Evolutionary conservation across 2,113 vertebrate species (phyloP).

Genomic region (Pogonocichla stellata): DNA sequence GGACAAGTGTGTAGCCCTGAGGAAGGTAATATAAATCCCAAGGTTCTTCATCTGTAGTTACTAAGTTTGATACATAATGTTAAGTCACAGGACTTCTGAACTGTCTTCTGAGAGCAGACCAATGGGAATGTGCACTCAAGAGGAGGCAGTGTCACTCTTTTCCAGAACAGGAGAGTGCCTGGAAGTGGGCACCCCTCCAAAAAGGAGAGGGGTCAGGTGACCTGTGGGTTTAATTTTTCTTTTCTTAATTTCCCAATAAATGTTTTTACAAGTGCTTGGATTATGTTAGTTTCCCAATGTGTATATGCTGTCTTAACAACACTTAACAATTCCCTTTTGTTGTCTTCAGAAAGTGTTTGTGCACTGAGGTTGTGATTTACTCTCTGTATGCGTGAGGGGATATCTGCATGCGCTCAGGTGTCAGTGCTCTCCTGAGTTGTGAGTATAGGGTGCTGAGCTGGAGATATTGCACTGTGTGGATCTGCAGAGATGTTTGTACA

Average conservation of each 20-base stretch:
- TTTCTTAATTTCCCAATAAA: background rate
- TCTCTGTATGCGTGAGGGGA: background rate
- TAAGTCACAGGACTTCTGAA: background rate
- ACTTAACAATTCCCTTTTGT: background rate
- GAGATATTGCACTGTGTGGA: background rate
- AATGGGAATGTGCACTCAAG: fast-evolving
- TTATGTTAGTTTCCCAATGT: background rate
- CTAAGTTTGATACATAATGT: background rate
- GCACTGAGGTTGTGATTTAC: background rate
- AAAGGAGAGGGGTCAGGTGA: background rate
- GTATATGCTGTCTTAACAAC: background rate
- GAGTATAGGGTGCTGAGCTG: background rate
- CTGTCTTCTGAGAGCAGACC: background rate
- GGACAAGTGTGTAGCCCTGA: background rate
- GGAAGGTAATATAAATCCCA: background rate
- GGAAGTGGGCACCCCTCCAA: background rate
- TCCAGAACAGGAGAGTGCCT: background rate
- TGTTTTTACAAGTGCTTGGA: background rate
- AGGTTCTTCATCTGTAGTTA: background rate
- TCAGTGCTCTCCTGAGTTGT: background rate
- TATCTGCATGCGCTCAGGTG: background rate
- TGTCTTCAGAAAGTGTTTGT: background rate
- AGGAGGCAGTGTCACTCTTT: background rate
- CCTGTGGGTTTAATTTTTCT: background rate
- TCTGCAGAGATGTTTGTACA: background rate